These are phyloP conservation scores for Cygnus buccinator DNA, from an alignment of 2,113 vertebrate genomes.

Conservation along the genomic window DNA sequence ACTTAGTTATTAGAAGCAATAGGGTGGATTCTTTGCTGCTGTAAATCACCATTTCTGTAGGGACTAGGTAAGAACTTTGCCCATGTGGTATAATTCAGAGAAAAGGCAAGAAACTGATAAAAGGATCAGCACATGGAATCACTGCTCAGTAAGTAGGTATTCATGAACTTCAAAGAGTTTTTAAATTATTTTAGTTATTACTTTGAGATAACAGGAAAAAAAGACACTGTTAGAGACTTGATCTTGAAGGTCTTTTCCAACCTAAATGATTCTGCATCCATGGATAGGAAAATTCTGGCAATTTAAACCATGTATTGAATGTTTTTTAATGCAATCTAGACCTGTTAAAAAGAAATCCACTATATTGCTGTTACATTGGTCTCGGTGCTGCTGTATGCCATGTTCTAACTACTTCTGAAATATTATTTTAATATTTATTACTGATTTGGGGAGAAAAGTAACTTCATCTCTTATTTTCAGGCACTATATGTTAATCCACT, in stretches of 20 bases:
- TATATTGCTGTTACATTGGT: background rate
- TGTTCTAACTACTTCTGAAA: background rate
- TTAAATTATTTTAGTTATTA: background rate
- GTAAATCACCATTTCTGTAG: background rate
- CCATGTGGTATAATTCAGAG: background rate
- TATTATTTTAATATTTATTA: background rate
- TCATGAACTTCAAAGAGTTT: background rate
- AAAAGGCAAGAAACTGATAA: background rate
- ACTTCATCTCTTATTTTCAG: slow-evolving; percentile 67
- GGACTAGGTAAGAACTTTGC: background rate
- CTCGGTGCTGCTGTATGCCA: background rate
- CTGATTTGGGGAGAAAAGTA: background rate
- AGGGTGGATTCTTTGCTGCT: background rate
- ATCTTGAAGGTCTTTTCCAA: background rate
- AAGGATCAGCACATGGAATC: background rate
- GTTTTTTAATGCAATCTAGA: background rate
- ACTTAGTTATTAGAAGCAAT: background rate
- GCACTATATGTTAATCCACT: slow-evolving; percentile 91
- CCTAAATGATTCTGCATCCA: background rate
- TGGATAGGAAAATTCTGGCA: background rate
- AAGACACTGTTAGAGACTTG: background rate
- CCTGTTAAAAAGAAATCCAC: background rate
- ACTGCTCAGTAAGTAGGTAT: background rate
- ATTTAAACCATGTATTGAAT: background rate
- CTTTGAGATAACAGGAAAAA: background rate